phyloP scores from a whole-genome alignment of 2,113 vertebrate species.

The Brachirus orientalis region DNA sequence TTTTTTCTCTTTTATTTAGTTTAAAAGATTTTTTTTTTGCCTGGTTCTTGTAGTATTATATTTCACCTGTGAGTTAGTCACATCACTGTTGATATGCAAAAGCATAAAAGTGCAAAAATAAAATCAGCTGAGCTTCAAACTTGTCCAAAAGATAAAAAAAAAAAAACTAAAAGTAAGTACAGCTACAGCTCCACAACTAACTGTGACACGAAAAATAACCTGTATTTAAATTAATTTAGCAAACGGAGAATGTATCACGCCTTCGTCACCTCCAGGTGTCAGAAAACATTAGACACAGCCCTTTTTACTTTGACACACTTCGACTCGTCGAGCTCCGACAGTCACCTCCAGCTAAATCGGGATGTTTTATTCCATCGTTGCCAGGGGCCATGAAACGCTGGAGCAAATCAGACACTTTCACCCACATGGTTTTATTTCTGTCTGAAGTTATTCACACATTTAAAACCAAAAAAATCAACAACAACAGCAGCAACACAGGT shows the following conservation, averaged over 20 bases:
- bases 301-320: constrained; percentile 13
- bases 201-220: background rate
- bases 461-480: constrained; percentile 23
- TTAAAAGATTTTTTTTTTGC: too few species aligned
- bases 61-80: too few species aligned
- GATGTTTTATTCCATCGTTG: constrained; percentile 28
- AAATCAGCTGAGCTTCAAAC: too few species aligned
- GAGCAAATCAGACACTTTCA: constrained; percentile 2
- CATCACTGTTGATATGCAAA: too few species aligned
- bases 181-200: too few species aligned
- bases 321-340: background rate
- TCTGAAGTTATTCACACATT: constrained; percentile 33
- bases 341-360: constrained; percentile 23
- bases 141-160: too few species aligned
- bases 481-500: too few species aligned
- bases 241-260: background rate
- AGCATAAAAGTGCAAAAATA: too few species aligned
- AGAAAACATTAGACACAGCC: constrained; percentile 16
- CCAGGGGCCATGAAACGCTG: constrained; percentile 21
- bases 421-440: constrained; percentile 42
- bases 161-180: too few species aligned
- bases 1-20: too few species aligned
- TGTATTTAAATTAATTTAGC: background rate
- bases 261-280: constrained; percentile 17
- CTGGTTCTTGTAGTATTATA: too few species aligned